Evolutionary conservation across 2,113 vertebrate species (phyloP).

Genomic region (Oceanites oceanicus): DNA sequence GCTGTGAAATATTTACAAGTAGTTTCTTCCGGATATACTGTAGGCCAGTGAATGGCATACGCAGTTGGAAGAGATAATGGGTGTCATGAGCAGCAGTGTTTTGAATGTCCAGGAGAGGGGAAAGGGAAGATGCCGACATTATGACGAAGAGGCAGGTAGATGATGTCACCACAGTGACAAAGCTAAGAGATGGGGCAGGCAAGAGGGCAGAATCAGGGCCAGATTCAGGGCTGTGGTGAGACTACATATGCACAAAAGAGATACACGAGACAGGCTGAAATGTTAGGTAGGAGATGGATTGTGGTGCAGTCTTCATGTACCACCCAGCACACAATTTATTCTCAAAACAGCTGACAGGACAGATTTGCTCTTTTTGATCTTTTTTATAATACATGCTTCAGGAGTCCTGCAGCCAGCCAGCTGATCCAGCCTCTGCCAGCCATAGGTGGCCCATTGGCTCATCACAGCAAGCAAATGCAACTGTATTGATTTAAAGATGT

Average conservation of each 20-base stretch:
- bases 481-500: constrained; percentile 21
- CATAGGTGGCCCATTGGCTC: neutral
- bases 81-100: neutral
- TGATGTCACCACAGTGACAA: neutral
- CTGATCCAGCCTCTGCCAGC: neutral
- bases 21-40: neutral
- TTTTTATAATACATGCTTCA: neutral
- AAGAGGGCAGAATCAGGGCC: neutral
- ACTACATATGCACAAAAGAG: neutral
- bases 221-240: neutral
- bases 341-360: neutral
- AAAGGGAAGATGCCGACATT: neutral
- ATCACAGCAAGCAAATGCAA: neutral
- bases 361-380: neutral
- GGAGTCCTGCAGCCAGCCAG: neutral
- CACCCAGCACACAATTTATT: neutral
- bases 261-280: neutral
- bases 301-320: rapidly evolving
- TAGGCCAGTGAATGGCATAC: neutral
- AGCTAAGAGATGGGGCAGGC: neutral
- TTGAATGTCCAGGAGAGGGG: neutral
- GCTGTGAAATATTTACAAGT: neutral
- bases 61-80: neutral
- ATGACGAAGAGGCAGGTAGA: neutral
- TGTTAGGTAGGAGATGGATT: neutral